phyloP scores from a whole-genome alignment of 2,888 invertebrate genomes.

The Lasioglossum morio region DNA sequence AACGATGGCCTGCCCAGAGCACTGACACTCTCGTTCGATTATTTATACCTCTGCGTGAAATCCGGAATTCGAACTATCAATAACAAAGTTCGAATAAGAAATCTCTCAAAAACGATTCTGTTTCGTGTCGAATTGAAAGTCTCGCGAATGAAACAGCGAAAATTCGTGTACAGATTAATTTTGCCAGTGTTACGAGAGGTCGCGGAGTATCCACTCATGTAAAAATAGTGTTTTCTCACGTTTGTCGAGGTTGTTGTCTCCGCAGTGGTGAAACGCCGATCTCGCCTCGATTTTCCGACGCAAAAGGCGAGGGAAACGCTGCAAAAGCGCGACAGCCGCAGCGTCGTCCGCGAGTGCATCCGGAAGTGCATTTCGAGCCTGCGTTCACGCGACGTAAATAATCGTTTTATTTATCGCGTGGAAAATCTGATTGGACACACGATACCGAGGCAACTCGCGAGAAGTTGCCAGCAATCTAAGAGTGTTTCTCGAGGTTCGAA shows the following conservation, averaged over 20 bases:
- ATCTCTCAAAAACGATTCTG: background rate
- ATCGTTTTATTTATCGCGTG: slow-evolving; percentile 12
- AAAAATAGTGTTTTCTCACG: background rate
- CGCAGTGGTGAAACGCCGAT: background rate
- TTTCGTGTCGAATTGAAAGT: background rate
- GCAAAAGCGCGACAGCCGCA: background rate
- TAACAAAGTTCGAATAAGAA: background rate
- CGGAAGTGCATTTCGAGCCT: background rate
- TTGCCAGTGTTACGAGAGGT: background rate
- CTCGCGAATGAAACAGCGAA: background rate
- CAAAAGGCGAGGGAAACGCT: background rate
- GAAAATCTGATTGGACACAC: background rate
- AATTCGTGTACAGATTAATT: background rate
- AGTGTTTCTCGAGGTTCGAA: background rate
- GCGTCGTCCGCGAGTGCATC: background rate
- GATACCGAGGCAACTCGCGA: background rate
- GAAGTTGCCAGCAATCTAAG: background rate
- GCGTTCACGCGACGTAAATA: background rate
- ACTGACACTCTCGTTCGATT: background rate
- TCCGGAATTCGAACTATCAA: background rate
- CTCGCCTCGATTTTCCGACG: background rate
- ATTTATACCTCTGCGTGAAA: background rate
- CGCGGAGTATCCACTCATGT: background rate
- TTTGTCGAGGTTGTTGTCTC: slow-evolving; percentile 3
- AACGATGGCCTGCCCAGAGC: background rate